Conservation (phyloP, 2,113 vertebrate species). For the Syrmaticus mikado region DNA sequence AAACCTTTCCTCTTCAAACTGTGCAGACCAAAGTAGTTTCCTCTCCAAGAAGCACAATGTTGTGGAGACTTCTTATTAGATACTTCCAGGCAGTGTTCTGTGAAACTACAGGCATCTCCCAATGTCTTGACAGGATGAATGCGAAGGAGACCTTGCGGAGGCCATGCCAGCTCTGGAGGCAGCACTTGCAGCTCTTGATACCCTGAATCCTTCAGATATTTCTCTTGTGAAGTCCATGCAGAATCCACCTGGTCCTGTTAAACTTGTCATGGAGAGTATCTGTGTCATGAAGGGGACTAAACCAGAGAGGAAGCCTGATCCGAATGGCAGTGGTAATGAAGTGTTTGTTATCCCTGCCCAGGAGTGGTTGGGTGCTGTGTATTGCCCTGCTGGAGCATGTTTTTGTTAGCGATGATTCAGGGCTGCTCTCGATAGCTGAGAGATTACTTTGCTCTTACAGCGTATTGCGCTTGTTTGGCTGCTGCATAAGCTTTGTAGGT, state of each 20-base stretch:
- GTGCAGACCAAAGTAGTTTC: neutral
- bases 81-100: neutral
- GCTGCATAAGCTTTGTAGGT: neutral
- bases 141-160: slow-evolving; percentile 90
- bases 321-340: slow-evolving; percentile 85
- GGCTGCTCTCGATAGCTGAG: neutral
- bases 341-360: neutral
- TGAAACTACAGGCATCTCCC: neutral
- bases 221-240: slow-evolving; percentile 92
- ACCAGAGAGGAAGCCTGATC: slow-evolving; percentile 91
- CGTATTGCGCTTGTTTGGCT: neutral
- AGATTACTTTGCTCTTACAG: neutral
- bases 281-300: slow-evolving; percentile 91
- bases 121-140: slow-evolving; percentile 83
- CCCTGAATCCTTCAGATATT: slow-evolving; percentile 90
- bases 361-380: neutral
- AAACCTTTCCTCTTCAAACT: neutral
- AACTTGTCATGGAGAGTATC: slow-evolving; percentile 95
- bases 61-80: neutral
- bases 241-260: slow-evolving; percentile 90
- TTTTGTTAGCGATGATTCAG: neutral
- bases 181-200: slow-evolving; percentile 88
- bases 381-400: neutral
- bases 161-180: slow-evolving; percentile 91
- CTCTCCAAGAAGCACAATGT: neutral